Evolutionary conservation across 2,888 invertebrate species (phyloP).

Genomic region (Gisinianus flammeolus): DNA sequence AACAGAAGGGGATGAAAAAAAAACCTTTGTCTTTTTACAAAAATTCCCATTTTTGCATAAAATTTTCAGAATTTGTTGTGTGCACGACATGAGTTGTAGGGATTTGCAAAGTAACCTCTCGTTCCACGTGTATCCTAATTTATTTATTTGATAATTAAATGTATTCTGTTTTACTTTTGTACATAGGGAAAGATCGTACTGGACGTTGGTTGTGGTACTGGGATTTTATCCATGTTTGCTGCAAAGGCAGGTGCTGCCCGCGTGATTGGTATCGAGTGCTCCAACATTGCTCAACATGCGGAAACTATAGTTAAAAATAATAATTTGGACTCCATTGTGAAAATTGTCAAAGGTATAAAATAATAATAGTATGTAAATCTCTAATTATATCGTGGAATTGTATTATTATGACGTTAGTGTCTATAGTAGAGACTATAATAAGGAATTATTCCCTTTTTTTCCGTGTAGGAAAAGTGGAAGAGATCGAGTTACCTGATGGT

Average conservation of each 20-base stretch:
- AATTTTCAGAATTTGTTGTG: too few relatives aligned
- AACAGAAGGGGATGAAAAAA: too few relatives aligned
- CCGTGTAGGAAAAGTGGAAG: conserved; percentile 74
- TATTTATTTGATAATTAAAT: too few relatives aligned
- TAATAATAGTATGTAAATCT: neutral
- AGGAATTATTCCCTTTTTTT: neutral
- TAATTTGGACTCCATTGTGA: conserved; percentile 77
- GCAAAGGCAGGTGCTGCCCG: conserved; percentile 96
- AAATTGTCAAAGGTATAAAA: conserved; percentile 80
- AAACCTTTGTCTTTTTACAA: too few relatives aligned
- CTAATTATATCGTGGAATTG: neutral
- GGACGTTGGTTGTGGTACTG: conserved; percentile 99
- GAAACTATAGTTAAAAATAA: conserved; percentile 91
- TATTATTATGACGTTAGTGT: too few relatives aligned
- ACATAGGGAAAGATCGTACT: conserved; percentile 77
- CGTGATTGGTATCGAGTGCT: conserved; percentile 97
- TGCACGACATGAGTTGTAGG: too few relatives aligned
- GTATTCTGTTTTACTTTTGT: conserved; percentile 9
- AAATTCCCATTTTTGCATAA: too few relatives aligned
- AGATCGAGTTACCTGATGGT: conserved; percentile 89
- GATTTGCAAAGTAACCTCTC: too few relatives aligned
- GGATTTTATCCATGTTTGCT: conserved; percentile 99
- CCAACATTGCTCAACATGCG: conserved; percentile 97
- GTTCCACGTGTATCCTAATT: too few relatives aligned
- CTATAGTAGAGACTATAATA: too few relatives aligned